Percentiles rank a stretch among this genome's conserved stretches.
These are phyloP conservation scores for Hoplodrina ambigua DNA, from an alignment of 2,888 invertebrate species.

Conservation along the genomic window DNA sequence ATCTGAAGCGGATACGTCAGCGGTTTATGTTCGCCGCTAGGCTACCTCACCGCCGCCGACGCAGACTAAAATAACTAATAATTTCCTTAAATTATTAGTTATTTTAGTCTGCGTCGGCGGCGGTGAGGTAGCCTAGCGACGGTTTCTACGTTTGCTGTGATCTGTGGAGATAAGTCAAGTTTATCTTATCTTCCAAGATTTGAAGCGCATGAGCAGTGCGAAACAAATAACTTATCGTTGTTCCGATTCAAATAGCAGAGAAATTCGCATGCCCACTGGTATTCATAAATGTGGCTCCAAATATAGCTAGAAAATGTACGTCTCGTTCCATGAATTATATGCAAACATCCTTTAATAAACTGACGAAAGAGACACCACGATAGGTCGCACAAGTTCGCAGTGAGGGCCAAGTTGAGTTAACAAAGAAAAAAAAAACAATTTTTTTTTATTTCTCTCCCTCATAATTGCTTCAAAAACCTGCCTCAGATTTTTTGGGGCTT, in stretches of 20 bases:
- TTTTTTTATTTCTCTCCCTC: background rate
- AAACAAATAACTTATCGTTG: slow-evolving; percentile 14
- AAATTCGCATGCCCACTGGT: background rate
- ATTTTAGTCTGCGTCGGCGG: slow-evolving; percentile 42
- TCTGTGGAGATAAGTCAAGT: slow-evolving; percentile 11
- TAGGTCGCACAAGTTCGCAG: background rate
- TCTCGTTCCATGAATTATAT: background rate
- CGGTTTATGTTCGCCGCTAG: too few species aligned
- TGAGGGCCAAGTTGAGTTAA: background rate
- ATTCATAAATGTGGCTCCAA: background rate
- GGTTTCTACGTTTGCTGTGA: slow-evolving; percentile 1
- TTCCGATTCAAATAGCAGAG: background rate
- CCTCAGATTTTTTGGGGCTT: background rate
- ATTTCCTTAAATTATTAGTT: slow-evolving; percentile 37
- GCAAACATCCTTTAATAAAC: background rate
- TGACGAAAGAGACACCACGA: background rate
- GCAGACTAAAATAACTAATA: too few species aligned
- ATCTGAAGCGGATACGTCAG: too few species aligned
- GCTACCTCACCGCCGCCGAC: too few species aligned
- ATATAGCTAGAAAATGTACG: background rate
- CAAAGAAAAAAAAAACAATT: too few species aligned
- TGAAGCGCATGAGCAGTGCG: background rate
- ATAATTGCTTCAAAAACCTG: background rate
- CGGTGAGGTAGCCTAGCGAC: slow-evolving; percentile 11
- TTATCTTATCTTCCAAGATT: slow-evolving; percentile 30